phyloP scores from a whole-genome alignment of 2,888 invertebrate species.

The Eledone cirrhosa region DNA sequence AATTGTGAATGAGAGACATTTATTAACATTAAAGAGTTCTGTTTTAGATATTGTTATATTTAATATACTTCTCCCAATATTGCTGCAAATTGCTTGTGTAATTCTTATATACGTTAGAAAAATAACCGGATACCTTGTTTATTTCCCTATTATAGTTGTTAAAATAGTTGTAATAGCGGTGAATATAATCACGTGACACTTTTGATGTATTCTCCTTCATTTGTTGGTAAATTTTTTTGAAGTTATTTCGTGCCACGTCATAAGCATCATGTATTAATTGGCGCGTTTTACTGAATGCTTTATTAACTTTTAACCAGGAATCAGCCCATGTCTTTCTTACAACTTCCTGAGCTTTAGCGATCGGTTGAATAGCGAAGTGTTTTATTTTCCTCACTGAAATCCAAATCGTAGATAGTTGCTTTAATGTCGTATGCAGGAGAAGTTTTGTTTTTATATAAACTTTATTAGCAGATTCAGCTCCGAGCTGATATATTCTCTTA shows the following conservation, averaged over 20 bases:
- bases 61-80: conserved; percentile 4
- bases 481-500: not conserved
- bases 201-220: not conserved
- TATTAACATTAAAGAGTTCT: too few species aligned
- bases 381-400: not conserved
- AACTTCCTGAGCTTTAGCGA: not conserved
- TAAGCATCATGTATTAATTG: not conserved
- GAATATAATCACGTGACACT: not conserved
- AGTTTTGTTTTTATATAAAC: not conserved
- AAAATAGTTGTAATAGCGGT: not conserved
- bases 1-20: too few species aligned
- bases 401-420: conserved; percentile 11
- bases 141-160: not conserved
- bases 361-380: not conserved
- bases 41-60: not conserved
- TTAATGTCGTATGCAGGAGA: conserved; percentile 1
- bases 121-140: not conserved
- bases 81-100: not conserved
- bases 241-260: not conserved
- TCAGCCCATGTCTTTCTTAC: not conserved
- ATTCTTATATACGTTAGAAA: not conserved
- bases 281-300: not conserved
- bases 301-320: not conserved
- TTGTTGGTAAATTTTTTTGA: not conserved
- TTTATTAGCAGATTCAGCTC: not conserved